phyloP scores from a whole-genome alignment of 2,113 vertebrate species.

The Sitta europaea region DNA sequence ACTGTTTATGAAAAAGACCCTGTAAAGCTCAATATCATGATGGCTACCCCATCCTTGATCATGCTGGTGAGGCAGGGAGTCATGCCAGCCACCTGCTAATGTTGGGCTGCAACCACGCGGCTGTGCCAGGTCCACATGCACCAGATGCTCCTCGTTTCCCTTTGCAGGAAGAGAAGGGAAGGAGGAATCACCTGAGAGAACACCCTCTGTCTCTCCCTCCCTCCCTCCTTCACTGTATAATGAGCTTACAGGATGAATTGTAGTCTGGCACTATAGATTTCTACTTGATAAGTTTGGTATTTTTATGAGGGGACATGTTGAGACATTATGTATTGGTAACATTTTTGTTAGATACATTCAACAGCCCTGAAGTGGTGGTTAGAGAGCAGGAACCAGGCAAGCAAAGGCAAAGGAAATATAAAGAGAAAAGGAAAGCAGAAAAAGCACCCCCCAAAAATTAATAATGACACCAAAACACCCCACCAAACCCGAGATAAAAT shows the following conservation, averaged over 20 bases:
- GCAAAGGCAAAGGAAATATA: background rate
- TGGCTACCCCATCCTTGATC: background rate
- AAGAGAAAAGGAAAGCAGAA: background rate
- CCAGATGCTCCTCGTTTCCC: accelerated
- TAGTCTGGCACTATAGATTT: background rate
- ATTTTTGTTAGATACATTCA: background rate
- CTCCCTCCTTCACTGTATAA: background rate
- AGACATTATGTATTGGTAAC: background rate
- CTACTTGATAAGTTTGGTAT: background rate
- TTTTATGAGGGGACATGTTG: background rate
- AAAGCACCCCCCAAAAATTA: accelerated
- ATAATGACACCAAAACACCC: background rate
- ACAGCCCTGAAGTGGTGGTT: background rate
- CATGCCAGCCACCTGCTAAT: accelerated
- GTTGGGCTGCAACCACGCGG: accelerated
- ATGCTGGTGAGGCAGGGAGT: accelerated
- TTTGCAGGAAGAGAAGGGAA: background rate
- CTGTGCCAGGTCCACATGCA: background rate
- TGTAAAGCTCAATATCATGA: background rate
- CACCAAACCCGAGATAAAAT: background rate
- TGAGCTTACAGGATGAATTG: background rate
- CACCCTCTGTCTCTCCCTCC: background rate
- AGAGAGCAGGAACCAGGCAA: background rate
- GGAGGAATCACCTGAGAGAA: background rate
- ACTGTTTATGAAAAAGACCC: background rate